Base-by-base conservation (phyloP, 2,888 invertebrate genomes). In the Ischnura elegans region DNA sequence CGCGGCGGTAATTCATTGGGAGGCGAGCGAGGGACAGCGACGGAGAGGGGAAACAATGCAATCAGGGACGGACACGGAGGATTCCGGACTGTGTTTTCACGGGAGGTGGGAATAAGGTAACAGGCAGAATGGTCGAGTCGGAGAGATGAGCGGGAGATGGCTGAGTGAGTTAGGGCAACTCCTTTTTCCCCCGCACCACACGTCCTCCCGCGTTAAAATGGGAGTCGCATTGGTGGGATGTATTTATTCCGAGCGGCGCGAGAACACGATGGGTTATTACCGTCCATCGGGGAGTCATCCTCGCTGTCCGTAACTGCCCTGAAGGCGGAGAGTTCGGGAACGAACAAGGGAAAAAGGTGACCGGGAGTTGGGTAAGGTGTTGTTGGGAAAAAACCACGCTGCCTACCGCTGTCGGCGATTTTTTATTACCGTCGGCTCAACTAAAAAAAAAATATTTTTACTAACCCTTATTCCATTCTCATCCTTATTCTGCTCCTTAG, bases 1-100 rank as follows among this genome's bases (percentile, higher is more conserved):
- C 51, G 43, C 90, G 90, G 21, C 51, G 90, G 55, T 61, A 90
- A 90, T 55, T 61, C 90, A 42, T 51, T 51, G 87, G 55, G 51
- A 90, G 90, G 55, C 55, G 42, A 61, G 55, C 42, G 51, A 61
- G 55, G 43, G 55, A 43, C n/a, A n/a, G n/a, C n/a, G n/a, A n/a
- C n/a, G n/a, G n/a, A 61, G 25, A 25, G 55, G 55, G 90, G 61
- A 87, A 90, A 61, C 90, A 90, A 90, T 55, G 90, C 90, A 61
- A 55, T 90, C 42, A 55, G 55, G 61, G 55, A 76, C 29, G 47
- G 43, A 90, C 90, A 42, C 90, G 51, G 36, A 43, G 51, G 51
- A 43, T 90, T 19, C 25, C 25, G 55, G 55, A 61, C 36, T n/a
- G 61, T 43, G 51, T 61, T 90, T 90, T 90, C 25, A 19, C n/a